Evolutionary conservation across 2,888 invertebrate genomes (phyloP), one percentile per base, ranked within the genome.

Genomic region (Dynastes maya): DNA sequence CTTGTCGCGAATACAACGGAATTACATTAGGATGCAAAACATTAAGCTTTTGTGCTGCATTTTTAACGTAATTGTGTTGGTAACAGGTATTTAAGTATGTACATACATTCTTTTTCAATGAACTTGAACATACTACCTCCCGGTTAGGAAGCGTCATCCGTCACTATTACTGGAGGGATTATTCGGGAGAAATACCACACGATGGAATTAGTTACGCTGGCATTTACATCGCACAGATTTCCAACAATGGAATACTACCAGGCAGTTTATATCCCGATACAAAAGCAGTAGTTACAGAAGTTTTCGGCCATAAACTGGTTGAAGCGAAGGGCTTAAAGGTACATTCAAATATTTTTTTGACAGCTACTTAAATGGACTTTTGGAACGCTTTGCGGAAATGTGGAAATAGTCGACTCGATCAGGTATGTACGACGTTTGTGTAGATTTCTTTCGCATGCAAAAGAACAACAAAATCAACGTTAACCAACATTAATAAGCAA

Each of bases 151-250:
- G 5, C 2, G 11, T 5, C 13, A 53, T 2, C 16, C 53, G n/a
- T 2, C 53, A 53, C 11, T 53, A 53, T 53, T 53, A 53, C n/a
- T 53, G 53, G 53, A 53, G 53, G 53, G 55, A 55, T 22, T 55
- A 22, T 16, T 55, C 22, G 55, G 55, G 55, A 55, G 16, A 16
- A 55, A 16, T 55, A 16, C 16, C 55, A 8, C 55, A 4, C 22
- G 55, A 55, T 5, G 55, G n/a, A 2, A 55, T 55, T 55, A 55
- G 55, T 16, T 55, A 6, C 1, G 22, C 16, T 55, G 55, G 55
- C 22, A n/a, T 16, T 55, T 55, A 55, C 22, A 8, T 55, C 16
- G 55, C 55, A 16, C 55, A 55, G 5, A 22, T 16, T 2, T 5
- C 55, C 2, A 22, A 55, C 0, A 16, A 55, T 22, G 55, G 55